phyloP scores from a whole-genome alignment of 2,888 invertebrate species.

The Rotaria socialis region DNA sequence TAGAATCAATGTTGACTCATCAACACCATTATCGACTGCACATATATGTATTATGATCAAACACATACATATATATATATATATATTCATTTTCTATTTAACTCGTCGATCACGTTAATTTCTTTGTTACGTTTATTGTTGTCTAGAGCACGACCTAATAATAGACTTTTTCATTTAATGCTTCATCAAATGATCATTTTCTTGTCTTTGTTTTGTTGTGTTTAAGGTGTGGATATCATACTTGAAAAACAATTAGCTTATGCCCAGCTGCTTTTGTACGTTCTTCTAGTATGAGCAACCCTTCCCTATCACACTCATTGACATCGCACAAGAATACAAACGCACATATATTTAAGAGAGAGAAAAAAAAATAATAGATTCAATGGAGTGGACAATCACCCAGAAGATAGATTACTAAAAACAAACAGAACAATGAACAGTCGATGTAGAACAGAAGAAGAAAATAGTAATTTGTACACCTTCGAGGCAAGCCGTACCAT shows the following conservation, averaged over 20 bases:
- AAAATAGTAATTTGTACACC: constrained; percentile 6
- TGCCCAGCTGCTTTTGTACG: not conserved
- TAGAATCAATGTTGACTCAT: not conserved
- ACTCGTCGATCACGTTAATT: constrained; percentile 14
- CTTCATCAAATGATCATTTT: constrained; percentile 25
- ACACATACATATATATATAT: not conserved
- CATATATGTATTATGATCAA: constrained; percentile 28
- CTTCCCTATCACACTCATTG: not conserved
- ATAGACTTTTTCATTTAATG: constrained; percentile 29
- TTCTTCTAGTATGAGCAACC: not conserved
- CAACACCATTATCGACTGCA: not conserved
- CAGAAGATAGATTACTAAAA: constrained; percentile 35
- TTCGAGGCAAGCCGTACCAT: not conserved
- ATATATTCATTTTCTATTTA: constrained; percentile 6
- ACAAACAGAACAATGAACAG: constrained; percentile 22
- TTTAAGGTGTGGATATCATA: constrained; percentile 15
- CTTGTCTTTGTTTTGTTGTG: not conserved
- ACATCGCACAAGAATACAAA: constrained; percentile 17
- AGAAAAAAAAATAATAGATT: not conserved
- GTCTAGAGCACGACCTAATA: not conserved
- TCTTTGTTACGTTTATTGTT: constrained; percentile 20
- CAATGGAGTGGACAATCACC: constrained; percentile 35
- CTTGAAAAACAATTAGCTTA: constrained; percentile 29
- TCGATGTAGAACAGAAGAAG: not conserved
- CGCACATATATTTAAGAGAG: not conserved